phyloP scores from a whole-genome alignment of 2,113 vertebrate species.

The Trichomycterus rosablanca region DNA sequence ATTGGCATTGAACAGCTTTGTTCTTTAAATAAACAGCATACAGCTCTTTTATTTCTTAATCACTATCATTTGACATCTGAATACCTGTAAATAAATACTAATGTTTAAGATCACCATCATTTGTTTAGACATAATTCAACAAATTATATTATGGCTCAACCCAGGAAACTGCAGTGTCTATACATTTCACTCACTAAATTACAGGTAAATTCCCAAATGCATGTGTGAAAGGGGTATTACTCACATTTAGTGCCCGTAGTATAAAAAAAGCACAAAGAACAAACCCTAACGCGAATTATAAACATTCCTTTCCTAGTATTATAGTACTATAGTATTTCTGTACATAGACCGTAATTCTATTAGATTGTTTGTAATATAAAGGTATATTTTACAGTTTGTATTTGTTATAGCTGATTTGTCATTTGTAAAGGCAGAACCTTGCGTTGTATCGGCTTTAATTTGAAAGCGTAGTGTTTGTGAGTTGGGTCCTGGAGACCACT shows the following conservation, averaged over 20 bases:
- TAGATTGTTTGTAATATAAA: constrained; percentile 63
- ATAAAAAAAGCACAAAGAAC: constrained; percentile 42
- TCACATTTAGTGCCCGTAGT: constrained; percentile 13
- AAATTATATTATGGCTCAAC: no score
- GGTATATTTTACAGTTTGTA: constrained; percentile 63
- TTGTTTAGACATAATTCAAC: no score
- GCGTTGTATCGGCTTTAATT: constrained; percentile 34
- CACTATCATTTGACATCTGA: no score
- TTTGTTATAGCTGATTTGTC: constrained; percentile 55
- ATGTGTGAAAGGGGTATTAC: no score
- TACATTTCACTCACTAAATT: no score
- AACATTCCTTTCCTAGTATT: constrained; percentile 30
- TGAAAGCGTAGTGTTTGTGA: constrained; percentile 21
- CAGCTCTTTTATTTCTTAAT: no score
- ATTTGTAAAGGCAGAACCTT: constrained; percentile 43
- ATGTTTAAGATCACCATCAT: no score
- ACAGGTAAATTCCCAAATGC: no score
- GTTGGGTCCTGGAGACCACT: constrained; percentile 62
- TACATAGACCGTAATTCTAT: constrained; percentile 55
- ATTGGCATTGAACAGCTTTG: no score
- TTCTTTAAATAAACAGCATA: no score
- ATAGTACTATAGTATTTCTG: constrained; percentile 33
- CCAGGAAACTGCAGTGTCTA: no score
- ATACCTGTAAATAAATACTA: no score
- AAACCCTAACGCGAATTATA: constrained; percentile 11